A percentile compares a stretch with the other conserved stretches of the same genome.
Conservation (phyloP, 2,797 vertebrate genomes). For the Phrynocephalus forsythii region DNA sequence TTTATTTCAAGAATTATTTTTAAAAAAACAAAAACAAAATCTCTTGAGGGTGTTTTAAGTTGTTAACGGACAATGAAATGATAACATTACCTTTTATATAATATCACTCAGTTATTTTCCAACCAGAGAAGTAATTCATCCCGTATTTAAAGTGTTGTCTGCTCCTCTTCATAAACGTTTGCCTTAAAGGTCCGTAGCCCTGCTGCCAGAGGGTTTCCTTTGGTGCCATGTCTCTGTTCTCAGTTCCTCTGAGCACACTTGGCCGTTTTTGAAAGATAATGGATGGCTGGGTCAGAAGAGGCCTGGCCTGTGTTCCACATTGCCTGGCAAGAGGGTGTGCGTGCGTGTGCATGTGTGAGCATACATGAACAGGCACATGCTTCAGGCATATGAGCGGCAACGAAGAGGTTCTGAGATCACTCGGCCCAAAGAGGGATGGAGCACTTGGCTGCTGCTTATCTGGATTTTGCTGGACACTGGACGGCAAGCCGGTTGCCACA, state of each 20-base stretch:
- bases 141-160: conserved; percentile 68
- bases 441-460: conserved; percentile 46
- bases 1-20: conserved; percentile 74
- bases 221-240: conserved; percentile 67
- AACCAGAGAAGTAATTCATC: conserved; percentile 40
- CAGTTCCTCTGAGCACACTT: conserved; percentile 72
- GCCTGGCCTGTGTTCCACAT: conserved; percentile 69
- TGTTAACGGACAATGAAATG: conserved; percentile 55
- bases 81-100: conserved; percentile 45
- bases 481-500: conserved; percentile 68
- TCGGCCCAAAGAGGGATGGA: conserved; percentile 67
- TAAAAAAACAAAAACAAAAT: conserved; percentile 48
- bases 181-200: conserved; percentile 68
- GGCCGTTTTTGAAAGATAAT: conserved; percentile 73
- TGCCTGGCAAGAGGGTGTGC: conserved; percentile 60
- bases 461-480: conserved; percentile 63
- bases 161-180: conserved; percentile 73
- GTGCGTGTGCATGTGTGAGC: conserved; percentile 60
- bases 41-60: conserved; percentile 55
- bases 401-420: conserved; percentile 41
- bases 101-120: conserved; percentile 49
- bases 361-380: conserved; percentile 23
- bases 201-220: conserved; percentile 75
- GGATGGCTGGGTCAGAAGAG: conserved; percentile 74
- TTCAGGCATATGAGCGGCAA: conserved; percentile 68